Percentiles rank a stretch among this genome's conserved stretches.
Evolutionary conservation across 2,888 invertebrate genomes (phyloP).

Genomic region (Metellina segmentata): DNA sequence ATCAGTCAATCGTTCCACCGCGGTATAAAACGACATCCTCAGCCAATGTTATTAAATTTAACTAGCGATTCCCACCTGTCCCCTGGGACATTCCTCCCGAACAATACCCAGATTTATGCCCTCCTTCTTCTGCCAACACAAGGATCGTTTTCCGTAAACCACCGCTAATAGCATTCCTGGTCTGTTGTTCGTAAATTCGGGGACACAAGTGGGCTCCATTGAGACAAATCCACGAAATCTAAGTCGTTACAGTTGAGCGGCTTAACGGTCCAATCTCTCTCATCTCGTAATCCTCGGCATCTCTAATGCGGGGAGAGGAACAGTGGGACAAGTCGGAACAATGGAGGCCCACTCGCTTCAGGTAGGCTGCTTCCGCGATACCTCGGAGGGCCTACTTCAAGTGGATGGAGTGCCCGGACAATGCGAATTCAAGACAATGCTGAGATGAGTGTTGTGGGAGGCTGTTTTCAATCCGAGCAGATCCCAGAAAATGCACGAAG

Average conservation of each 20-base stretch:
- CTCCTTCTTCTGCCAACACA: neutral
- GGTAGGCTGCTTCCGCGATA: no score
- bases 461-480: no score
- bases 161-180: slow-evolving; percentile 44
- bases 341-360: neutral
- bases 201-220: slow-evolving; percentile 33
- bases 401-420: no score
- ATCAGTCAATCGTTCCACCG: neutral
- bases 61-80: neutral
- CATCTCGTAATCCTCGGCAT: slow-evolving; percentile 41
- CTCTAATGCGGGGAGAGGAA: neutral
- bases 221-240: slow-evolving; percentile 62
- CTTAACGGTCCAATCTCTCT: slow-evolving; percentile 66
- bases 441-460: no score
- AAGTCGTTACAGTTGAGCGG: slow-evolving; percentile 62
- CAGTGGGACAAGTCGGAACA: slow-evolving; percentile 14
- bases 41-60: neutral
- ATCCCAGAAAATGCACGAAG: no score
- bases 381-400: no score
- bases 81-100: neutral
- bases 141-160: slow-evolving; percentile 35
- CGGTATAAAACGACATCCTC: neutral
- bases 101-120: neutral
- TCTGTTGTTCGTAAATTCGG: slow-evolving; percentile 50
- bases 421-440: no score